Evolutionary conservation across 2,797 vertebrate species (phyloP), one percentile per base, ranked within the genome.

Genomic region (Carapus acus): DNA sequence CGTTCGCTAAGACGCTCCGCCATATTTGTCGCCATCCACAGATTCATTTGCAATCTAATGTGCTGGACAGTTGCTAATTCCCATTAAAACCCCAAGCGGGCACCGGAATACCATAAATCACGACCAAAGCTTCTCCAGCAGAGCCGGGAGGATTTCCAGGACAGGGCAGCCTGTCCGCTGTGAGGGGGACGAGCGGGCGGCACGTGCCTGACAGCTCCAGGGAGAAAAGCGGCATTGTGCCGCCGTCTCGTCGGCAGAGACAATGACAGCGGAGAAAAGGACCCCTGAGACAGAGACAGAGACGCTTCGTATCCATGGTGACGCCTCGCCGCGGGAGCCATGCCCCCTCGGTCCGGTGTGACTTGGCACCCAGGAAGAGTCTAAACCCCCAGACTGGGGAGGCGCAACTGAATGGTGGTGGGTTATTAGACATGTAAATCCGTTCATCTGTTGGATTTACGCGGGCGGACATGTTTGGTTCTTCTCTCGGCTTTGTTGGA

Each of bases 261-360:
- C 61, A 69, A 65, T 64, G 65, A 71, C 76, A 67, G 50, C 59
- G 27, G 49, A 56, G 66, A 65, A 72, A 82, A 74, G 75, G 62
- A 70, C 63, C 65, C 43, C 8, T 29, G 49, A 71, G 70, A 79
- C 65, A 54, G 75, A 70, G 56, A 73, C 50, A 7, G 50, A 76
- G 67, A 60, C 13, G 21, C 46, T 63, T 66, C 22, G 76, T 85
- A 78, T 73, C 85, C 75, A 84, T 83, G 84, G 80, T 50, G 79
- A 87, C 75, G 76, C 59, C 58, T 67, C 31, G 38, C 45, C 65
- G 62, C 69, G 36, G 31, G 59, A 58, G 56, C 49, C 47, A 43
- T 67, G 16, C 41, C 50, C 62, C 41, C 44, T 58, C 74, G 64
- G 49, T 58, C 29, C 54, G 50, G 49, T 58, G 16, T 54, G 73